Evolutionary conservation across 2,888 invertebrate genomes (phyloP).

Genomic region (Pycnomerus fuliginosus): DNA sequence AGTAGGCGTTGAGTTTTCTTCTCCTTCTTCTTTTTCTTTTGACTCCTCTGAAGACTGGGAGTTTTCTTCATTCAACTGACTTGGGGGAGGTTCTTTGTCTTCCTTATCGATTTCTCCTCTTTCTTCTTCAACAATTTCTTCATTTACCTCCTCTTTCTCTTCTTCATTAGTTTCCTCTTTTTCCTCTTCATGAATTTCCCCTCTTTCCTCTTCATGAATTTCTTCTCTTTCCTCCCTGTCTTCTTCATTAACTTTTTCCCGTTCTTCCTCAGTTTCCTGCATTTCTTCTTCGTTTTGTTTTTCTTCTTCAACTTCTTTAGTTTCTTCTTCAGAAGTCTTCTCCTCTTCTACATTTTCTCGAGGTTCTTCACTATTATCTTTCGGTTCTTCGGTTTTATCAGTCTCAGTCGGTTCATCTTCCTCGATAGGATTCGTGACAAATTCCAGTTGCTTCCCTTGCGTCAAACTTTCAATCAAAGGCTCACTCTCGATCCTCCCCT

Average conservation of each 20-base stretch:
- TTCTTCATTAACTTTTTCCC: slow-evolving; percentile 1
- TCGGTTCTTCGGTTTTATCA: not conserved
- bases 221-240: slow-evolving; percentile 5
- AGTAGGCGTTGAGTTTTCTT: slow-evolving; percentile 22
- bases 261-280: not conserved
- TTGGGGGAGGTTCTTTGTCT: slow-evolving; percentile 20
- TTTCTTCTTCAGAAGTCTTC: slow-evolving; percentile 2
- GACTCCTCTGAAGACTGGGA: slow-evolving; percentile 36
- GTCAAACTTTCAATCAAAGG: slow-evolving; percentile 10
- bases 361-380: not conserved
- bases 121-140: slow-evolving; percentile 8
- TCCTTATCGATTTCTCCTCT: slow-evolving; percentile 6
- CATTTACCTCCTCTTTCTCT: slow-evolving; percentile 4
- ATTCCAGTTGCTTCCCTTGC: slow-evolving; percentile 10
- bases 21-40: slow-evolving; percentile 9
- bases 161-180: slow-evolving; percentile 1
- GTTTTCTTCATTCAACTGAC: slow-evolving; percentile 32
- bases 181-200: slow-evolving; percentile 2
- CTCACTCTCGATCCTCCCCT: slow-evolving; percentile 28
- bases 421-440: slow-evolving; percentile 4
- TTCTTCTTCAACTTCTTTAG: slow-evolving; percentile 9
- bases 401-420: slow-evolving; percentile 4
- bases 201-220: slow-evolving; percentile 1
- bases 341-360: not conserved
- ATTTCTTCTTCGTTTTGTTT: slow-evolving; percentile 8